Conservation (phyloP, 1,140 invertebrate genomes). For the Sminthurides bifidus region DNA sequence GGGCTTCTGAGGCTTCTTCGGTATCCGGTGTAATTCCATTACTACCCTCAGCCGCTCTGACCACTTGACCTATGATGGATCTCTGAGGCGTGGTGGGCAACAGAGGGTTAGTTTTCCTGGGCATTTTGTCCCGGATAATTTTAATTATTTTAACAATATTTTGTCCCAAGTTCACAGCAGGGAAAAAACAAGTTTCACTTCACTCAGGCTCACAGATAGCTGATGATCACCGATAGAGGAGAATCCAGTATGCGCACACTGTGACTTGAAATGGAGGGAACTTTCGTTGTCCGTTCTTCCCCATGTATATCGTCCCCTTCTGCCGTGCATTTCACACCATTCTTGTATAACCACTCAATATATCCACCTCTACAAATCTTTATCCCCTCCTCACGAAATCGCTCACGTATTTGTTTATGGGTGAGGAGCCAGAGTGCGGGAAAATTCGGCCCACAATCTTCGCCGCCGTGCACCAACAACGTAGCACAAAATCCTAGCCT, state of each 20-base stretch:
- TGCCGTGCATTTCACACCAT: neutral
- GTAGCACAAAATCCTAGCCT: too few relatives aligned
- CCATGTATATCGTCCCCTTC: neutral
- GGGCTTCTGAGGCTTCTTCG: constrained; percentile 24
- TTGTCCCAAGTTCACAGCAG: too few relatives aligned
- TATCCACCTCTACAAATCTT: neutral
- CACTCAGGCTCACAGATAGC: too few relatives aligned
- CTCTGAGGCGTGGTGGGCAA: neutral
- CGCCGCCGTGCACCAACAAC: neutral
- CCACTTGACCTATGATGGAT: constrained; percentile 6
- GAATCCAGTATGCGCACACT: too few relatives aligned
- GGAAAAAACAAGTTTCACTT: too few relatives aligned
- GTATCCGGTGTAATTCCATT: constrained; percentile 21
- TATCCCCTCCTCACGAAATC: constrained; percentile 1
- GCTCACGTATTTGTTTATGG: too few relatives aligned
- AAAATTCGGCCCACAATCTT: neutral
- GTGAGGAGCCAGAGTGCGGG: constrained; percentile 1
- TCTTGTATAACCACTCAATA: neutral
- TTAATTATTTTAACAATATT: too few relatives aligned
- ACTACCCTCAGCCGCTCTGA: constrained; percentile 11
- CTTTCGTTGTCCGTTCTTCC: constrained; percentile 5
- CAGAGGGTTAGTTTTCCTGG: constrained; percentile 10
- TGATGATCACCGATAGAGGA: too few relatives aligned
- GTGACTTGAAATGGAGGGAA: constrained; percentile 7
- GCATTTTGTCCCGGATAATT: constrained; percentile 18